Evolutionary conservation across 1,140 invertebrate species (phyloP), one percentile per base, ranked within the genome.

Genomic region (Elysia chlorotica): DNA sequence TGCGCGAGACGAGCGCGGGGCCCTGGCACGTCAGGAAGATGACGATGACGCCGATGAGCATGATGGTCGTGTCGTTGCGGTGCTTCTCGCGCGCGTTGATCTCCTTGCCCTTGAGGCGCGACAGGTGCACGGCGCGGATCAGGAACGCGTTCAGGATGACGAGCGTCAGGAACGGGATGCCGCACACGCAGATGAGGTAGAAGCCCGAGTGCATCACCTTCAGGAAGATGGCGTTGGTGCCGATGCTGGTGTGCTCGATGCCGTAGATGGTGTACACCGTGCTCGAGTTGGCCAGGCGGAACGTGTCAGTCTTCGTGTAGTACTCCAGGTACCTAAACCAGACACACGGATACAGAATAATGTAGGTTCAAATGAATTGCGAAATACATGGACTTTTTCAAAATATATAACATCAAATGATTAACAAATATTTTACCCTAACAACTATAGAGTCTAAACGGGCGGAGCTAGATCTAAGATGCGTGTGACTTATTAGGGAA

Each of bases 291-390:
- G 62, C 59, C 36, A 62, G 21, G 10, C 41, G 59, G 14, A 74
- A 68, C 5, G 53, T 62, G 2, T 78, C 33, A 63, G 65, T 53
- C 30, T 41, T 62, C 0, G 81, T 80, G 54, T 79, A 74, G 66
- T 86, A 87, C 71, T 88, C 87, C 62, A 88, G 83, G 71, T 84
- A 87, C 38, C 82, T 48, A n/a, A n/a, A n/a, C n/a, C n/a, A n/a
- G n/a, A n/a, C n/a, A n/a, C n/a, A n/a, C n/a, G n/a, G n/a, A n/a
- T n/a, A n/a, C n/a, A n/a, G n/a, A n/a, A n/a, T n/a, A n/a, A n/a
- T n/a, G n/a, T n/a, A n/a, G n/a, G n/a, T n/a, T n/a, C n/a, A n/a
- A n/a, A n/a, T n/a, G n/a, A n/a, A n/a, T n/a, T n/a, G n/a, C n/a
- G n/a, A n/a, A n/a, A n/a, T n/a, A n/a, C n/a, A n/a, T n/a, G n/a